Evolutionary conservation across 1,140 invertebrate species (phyloP).

Genomic region (Achroia grisella): DNA sequence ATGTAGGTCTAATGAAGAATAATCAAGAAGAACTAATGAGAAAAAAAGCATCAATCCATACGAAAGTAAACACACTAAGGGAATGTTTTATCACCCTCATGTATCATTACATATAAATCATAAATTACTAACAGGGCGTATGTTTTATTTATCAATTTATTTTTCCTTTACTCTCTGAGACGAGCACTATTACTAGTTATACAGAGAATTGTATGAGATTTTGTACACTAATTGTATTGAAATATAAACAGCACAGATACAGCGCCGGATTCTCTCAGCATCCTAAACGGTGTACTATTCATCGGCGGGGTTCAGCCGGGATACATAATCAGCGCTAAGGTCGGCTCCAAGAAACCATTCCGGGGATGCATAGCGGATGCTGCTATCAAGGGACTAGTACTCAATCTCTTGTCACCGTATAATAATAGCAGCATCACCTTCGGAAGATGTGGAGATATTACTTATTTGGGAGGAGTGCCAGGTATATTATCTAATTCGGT

Average conservation of each 20-base stretch:
- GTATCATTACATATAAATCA: too few relatives aligned
- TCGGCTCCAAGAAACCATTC: slow-evolving; percentile 74
- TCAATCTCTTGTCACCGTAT: slow-evolving; percentile 79
- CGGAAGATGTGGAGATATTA: slow-evolving; percentile 49
- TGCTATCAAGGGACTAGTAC: slow-evolving; percentile 85
- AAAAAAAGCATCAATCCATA: too few relatives aligned
- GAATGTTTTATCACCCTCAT: too few relatives aligned
- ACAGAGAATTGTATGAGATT: too few relatives aligned
- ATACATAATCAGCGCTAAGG: slow-evolving; percentile 61
- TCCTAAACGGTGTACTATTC: slow-evolving; percentile 81
- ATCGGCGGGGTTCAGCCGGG: slow-evolving; percentile 87
- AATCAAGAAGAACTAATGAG: too few relatives aligned
- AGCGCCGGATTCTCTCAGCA: slow-evolving; percentile 74
- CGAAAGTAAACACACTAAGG: too few relatives aligned
- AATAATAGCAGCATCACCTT: slow-evolving; percentile 50
- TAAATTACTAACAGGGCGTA: too few relatives aligned
- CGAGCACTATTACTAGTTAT: too few relatives aligned
- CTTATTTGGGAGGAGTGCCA: slow-evolving; percentile 43
- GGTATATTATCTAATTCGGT: slow-evolving; percentile 32
- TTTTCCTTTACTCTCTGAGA: too few relatives aligned
- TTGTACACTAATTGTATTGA: too few relatives aligned
- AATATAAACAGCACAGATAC: slow-evolving; percentile 64
- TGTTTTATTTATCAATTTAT: too few relatives aligned
- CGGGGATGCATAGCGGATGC: slow-evolving; percentile 91
- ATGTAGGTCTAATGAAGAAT: too few relatives aligned